Percentiles rank a stretch among this genome's conserved stretches.
phyloP scores from a whole-genome alignment of 2,113 vertebrate species.

The Dasyurus viverrinus region DNA sequence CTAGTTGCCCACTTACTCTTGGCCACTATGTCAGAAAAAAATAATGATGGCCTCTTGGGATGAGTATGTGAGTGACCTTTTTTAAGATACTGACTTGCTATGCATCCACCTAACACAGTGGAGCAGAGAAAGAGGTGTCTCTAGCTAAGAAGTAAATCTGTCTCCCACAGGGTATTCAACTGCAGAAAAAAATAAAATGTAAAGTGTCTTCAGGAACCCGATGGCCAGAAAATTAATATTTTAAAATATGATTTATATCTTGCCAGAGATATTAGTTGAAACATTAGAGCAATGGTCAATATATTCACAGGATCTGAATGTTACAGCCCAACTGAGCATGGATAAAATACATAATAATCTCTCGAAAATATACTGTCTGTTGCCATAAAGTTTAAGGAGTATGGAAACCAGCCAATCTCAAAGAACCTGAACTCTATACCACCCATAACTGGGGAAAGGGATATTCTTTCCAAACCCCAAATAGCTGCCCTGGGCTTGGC shows the following conservation, averaged over 20 bases:
- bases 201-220: conserved; percentile 44
- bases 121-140: conserved; percentile 2
- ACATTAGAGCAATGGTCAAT: conserved; percentile 63
- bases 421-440: conserved; percentile 40
- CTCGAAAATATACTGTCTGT: conserved; percentile 52
- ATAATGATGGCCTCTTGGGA: neutral
- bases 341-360: conserved; percentile 59
- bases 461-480: neutral
- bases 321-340: conserved; percentile 45
- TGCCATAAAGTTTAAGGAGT: conserved; percentile 52
- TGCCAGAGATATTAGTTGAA: conserved; percentile 69
- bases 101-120: neutral
- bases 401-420: conserved; percentile 46
- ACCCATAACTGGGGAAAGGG: neutral
- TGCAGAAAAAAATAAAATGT: conserved; percentile 61
- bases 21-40: neutral
- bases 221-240: conserved; percentile 70
- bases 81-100: neutral
- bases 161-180: neutral
- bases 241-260: conserved; percentile 69
- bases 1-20: neutral
- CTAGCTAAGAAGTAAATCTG: conserved; percentile 6
- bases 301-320: conserved; percentile 34
- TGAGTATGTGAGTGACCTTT: rapidly evolving
- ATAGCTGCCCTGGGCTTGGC: neutral